Conservation (phyloP, 2,797 vertebrate genomes). For the Cichlasoma orientale region DNA sequence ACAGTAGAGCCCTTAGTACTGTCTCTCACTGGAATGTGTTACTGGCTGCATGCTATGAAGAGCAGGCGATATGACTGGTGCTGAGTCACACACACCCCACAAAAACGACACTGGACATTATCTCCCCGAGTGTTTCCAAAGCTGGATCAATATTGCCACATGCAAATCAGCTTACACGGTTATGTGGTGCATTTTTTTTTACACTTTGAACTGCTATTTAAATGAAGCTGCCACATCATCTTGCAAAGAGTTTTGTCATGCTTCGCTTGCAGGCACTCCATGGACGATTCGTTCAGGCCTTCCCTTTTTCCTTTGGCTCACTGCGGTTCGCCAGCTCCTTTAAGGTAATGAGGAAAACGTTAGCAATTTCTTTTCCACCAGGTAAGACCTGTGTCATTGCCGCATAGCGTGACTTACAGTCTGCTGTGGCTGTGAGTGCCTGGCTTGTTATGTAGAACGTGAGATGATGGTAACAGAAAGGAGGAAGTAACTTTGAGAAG, state of each 20-base stretch:
- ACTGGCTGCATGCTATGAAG: not conserved
- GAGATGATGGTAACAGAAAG: not conserved
- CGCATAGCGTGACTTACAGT: not conserved
- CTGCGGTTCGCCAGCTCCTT: constrained; percentile 79
- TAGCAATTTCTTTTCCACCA: not conserved
- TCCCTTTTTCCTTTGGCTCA: constrained; percentile 56
- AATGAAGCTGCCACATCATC: not conserved
- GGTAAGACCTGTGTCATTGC: not conserved
- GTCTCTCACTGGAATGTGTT: not conserved
- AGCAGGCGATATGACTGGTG: constrained; percentile 4
- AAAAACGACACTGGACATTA: not conserved
- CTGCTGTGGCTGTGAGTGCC: not conserved
- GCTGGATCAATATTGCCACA: not conserved
- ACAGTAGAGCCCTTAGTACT: not conserved
- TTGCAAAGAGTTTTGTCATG: not conserved
- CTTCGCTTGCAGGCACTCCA: constrained; percentile 70
- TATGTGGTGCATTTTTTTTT: not conserved
- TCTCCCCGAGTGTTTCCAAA: not conserved
- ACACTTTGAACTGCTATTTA: not conserved
- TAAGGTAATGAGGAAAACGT: constrained; percentile 72
- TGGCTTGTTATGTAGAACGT: not conserved
- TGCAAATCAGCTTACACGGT: not conserved
- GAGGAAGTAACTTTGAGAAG: not conserved
- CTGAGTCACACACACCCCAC: not conserved
- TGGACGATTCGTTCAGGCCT: constrained; percentile 64